A percentile compares a stretch with the other conserved stretches of the same genome.
Evolutionary conservation across 2,888 invertebrate species (phyloP).

Genomic region (Amphiduros pacificus): DNA sequence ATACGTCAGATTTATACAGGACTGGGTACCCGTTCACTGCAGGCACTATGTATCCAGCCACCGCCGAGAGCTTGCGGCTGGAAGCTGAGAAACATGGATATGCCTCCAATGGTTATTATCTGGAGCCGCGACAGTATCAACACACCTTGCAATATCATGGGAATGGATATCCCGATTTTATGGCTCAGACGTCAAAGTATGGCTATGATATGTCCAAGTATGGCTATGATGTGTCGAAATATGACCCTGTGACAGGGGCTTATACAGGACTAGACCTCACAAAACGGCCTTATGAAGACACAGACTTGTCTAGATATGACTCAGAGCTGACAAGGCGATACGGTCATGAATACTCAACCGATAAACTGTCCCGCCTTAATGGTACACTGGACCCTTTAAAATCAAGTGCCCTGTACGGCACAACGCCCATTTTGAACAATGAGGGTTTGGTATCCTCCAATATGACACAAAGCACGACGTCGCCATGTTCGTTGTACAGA

Average conservation of each 20-base stretch:
- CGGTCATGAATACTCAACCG: slow-evolving; percentile 35
- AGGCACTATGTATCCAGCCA: slow-evolving; percentile 22
- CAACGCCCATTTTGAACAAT: slow-evolving; percentile 16
- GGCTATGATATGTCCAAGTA: slow-evolving; percentile 50
- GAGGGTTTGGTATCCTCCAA: slow-evolving; percentile 17
- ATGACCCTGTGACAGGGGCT: slow-evolving; percentile 30
- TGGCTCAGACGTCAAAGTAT: slow-evolving; percentile 45
- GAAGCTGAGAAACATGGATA: slow-evolving; percentile 52
- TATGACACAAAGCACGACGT: slow-evolving; percentile 14
- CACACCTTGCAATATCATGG: slow-evolving; percentile 49
- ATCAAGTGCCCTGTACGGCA: slow-evolving; percentile 15
- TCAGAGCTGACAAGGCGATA: slow-evolving; percentile 46
- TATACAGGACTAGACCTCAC: slow-evolving; percentile 52
- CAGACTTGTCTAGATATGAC: slow-evolving; percentile 42
- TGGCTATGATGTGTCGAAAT: no score
- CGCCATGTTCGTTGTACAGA: slow-evolving; percentile 25
- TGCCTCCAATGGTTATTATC: slow-evolving; percentile 51
- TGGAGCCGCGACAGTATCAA: slow-evolving; percentile 54
- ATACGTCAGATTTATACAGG: slow-evolving; percentile 27
- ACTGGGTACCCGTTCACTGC: slow-evolving; percentile 19
- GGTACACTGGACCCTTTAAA: slow-evolving; percentile 33
- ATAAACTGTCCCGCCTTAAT: slow-evolving; percentile 41
- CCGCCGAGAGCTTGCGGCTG: slow-evolving; percentile 43
- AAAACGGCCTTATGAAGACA: slow-evolving; percentile 49
- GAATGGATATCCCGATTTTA: slow-evolving; percentile 52